Evolutionary conservation across 2,113 vertebrate species (phyloP), one percentile per base, ranked within the genome.

Genomic region (Empidonax alnorum): DNA sequence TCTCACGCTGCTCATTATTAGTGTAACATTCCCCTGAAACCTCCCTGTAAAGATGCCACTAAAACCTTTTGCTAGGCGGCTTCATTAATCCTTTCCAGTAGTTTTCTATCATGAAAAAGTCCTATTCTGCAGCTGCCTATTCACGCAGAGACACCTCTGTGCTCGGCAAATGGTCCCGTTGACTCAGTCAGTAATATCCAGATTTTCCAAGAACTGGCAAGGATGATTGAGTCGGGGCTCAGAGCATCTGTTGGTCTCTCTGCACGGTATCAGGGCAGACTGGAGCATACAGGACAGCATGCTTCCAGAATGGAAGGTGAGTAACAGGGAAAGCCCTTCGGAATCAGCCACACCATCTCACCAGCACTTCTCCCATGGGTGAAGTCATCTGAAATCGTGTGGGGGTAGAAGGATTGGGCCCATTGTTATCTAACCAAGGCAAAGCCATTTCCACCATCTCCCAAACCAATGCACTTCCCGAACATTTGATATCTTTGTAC

Each of bases 101-200:
- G 13, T n/a, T 69, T 35, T 73, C 65, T 37, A 33, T 7, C 2
- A 0, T 2, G 46, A 27, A 9, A 11, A 52, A 91, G 46, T 49
- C 75, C 61, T 56, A 16, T 61, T 67, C 59, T n/a, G 61, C 80
- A 73, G 59, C 42, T 71, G 53, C 44, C 81, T 15, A 24, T 7
- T 33, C 15, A 4, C 0, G 18, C 44, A 47, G 49, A 63, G 71
- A 30, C 73, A 77, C 52, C 65, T 52, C 50, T 11, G 4, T 3
- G 2, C 75, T 39, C 6, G 0, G 41, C 8, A 6, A 78, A 44
- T 1, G 6, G 67, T 88, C 75, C 90, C 18, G 0, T 3, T 12
- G 49, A n/a, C 74, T 61, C 49, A 24, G 8, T 4, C 27, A 55
- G 35, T 10, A 31, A 69, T 10, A 49, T 1, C n/a, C 46, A n/a